These are phyloP conservation scores for Microcebus jonahi DNA, from an alignment of 2,113 vertebrate species.

Conservation along the genomic window DNA sequence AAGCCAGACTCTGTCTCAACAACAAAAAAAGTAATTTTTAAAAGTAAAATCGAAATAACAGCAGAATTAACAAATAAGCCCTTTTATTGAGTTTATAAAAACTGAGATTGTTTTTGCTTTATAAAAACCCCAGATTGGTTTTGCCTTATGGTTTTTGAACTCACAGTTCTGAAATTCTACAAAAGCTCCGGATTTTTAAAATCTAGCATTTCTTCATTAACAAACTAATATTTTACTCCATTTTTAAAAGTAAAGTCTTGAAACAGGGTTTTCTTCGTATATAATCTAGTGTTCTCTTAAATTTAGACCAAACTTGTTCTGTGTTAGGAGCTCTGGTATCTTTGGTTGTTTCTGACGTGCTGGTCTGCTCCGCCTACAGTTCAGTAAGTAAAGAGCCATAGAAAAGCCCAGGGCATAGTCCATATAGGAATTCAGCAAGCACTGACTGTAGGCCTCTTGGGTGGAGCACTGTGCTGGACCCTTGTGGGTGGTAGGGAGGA, in stretches of 20 bases:
- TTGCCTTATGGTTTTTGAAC: constrained; percentile 28
- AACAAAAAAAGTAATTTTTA: background rate
- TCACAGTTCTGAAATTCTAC: background rate
- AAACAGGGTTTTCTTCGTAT: background rate
- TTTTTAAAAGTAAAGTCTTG: background rate
- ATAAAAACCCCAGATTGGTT: background rate
- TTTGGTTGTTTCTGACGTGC: background rate
- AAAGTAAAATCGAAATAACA: background rate
- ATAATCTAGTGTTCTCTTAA: background rate
- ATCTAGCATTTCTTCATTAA: background rate
- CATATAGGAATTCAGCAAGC: background rate
- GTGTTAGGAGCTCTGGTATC: background rate
- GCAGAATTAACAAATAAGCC: background rate
- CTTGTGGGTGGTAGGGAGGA: accelerated
- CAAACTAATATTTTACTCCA: background rate
- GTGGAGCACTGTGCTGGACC: background rate
- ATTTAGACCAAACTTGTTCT: background rate
- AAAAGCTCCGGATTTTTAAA: constrained; percentile 26
- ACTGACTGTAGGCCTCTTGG: background rate
- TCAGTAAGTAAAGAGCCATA: background rate
- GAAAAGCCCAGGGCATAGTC: background rate
- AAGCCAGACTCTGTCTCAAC: no score
- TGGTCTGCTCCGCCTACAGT: background rate
- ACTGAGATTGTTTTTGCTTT: background rate
- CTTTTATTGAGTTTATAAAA: constrained; percentile 12